Evolutionary conservation across 1,140 invertebrate species (phyloP), one percentile per base, ranked within the genome.

Genomic region (Drosophila santomea): DNA sequence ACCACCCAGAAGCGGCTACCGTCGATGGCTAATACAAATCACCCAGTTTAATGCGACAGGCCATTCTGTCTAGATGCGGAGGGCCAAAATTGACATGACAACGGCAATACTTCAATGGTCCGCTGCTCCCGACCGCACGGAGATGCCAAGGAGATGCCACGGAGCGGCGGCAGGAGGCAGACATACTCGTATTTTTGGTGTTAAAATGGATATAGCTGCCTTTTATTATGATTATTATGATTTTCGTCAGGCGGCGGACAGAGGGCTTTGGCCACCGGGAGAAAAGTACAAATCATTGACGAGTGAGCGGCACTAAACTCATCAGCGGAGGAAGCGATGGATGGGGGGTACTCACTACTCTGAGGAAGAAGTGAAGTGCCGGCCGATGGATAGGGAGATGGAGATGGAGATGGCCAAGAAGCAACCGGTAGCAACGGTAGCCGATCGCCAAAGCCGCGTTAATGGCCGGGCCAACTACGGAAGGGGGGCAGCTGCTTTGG

Each of bases 141-240:
- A 56, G 15, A 8, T 35, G 8, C 28, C 48, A 11, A 14, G 23
- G 45, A 56, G 15, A 8, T 35, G 8, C 28, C 48, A 11, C 23
- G 23, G 45, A 44, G 39, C 59, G 36, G 25, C 55, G 60, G 61
- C 55, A 61, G 61, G 28, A 48, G 67, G 64, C 57, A 77, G 62
- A 68, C 68, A 74, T 78, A 59, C 78, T 60, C 57, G 57, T 88
- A 82, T 89, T 80, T 89, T 89, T 84, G 84, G 84, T 89, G 84
- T 89, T 89, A 89, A 89, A 89, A 89, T 89, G 84, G 68, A 88
- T 80, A 89, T 89, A 89, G 84, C 84, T 80, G 84, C 80, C 77
- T 89, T 89, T 89, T 89, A 89, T 89, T 89, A 89, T 89, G 84
- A 89, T 89, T 89, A 89, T 89, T 89, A 89, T 88, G 83, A 88